A percentile compares a stretch with the other conserved stretches of the same genome.
Conservation (phyloP, 92 coral and sea anemone species). For the Micromussa lordhowensis region DNA sequence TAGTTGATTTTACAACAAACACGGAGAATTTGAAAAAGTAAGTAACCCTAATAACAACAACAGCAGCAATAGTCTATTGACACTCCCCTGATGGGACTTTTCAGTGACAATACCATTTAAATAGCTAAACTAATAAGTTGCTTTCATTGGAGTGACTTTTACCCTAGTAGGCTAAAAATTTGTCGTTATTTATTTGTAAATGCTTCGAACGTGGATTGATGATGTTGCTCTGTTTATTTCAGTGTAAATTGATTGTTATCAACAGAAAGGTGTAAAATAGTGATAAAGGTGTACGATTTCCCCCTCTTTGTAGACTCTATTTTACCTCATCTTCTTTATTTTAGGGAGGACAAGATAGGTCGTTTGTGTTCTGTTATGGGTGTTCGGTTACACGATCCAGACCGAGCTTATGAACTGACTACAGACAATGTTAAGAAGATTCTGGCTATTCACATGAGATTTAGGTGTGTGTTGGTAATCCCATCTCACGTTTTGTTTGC, state of each 20-base stretch:
- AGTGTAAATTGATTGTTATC: neutral
- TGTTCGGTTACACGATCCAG: slow-evolving; percentile 69
- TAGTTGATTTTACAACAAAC: slow-evolving; percentile 69
- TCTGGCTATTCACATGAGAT: slow-evolving; percentile 92
- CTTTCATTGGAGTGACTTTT: neutral
- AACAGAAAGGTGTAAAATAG: neutral
- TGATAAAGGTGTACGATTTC: neutral
- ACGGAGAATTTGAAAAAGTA: slow-evolving; percentile 70
- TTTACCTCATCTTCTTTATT: neutral
- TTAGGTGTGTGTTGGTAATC: slow-evolving; percentile 60
- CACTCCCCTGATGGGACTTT: no score
- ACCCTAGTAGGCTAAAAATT: neutral
- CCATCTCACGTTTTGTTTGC: neutral
- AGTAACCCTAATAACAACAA: neutral
- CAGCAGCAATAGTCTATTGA: no score
- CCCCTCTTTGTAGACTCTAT: neutral
- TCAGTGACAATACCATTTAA: no score
- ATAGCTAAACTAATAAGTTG: no score
- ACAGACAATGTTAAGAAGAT: slow-evolving; percentile 91
- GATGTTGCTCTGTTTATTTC: neutral
- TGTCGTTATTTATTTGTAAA: neutral
- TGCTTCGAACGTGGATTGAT: neutral
- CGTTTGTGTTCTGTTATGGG: slow-evolving; percentile 76
- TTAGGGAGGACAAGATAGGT: slow-evolving; percentile 52
- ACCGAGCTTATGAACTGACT: slow-evolving; percentile 78